These are phyloP conservation scores for Globia sparganii DNA, from an alignment of 2,888 invertebrate species.

Conservation along the genomic window DNA sequence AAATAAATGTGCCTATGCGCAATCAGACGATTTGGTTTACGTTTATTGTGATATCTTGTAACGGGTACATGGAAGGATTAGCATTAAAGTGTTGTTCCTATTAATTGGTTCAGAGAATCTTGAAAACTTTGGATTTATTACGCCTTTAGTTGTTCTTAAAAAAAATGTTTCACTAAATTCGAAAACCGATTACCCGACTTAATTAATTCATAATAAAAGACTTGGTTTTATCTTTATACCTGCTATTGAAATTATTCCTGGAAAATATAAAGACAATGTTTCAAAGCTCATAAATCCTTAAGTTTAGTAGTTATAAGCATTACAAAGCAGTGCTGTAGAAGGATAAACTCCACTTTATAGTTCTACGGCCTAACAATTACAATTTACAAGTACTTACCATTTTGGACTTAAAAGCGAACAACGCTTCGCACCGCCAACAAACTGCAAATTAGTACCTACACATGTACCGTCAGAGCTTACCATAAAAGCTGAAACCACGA, in stretches of 20 bases:
- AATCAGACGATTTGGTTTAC: constrained; percentile 56
- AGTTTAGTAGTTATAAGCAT: constrained; percentile 21
- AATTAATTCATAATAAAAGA: background rate
- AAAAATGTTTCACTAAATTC: background rate
- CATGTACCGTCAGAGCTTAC: constrained; percentile 52
- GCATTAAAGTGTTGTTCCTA: background rate
- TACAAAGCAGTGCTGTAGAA: constrained; percentile 33
- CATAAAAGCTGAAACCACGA: constrained; percentile 52
- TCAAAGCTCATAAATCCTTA: constrained; percentile 36
- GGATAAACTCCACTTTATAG: constrained; percentile 43
- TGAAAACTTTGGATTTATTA: background rate
- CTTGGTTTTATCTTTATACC: background rate
- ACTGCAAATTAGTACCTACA: constrained; percentile 58
- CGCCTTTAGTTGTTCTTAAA: background rate
- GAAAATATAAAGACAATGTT: constrained; percentile 48
- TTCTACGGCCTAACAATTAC: constrained; percentile 46
- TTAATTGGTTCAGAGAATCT: constrained; percentile 8
- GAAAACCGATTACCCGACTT: background rate
- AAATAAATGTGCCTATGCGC: constrained; percentile 68
- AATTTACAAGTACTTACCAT: constrained; percentile 55
- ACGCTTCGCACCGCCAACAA: constrained; percentile 46
- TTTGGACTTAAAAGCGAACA: constrained; percentile 55
- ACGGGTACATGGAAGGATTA: constrained; percentile 20
- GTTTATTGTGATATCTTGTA: constrained; percentile 53
- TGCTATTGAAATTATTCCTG: constrained; percentile 9